phyloP scores from a whole-genome alignment of 2,797 vertebrate genomes.

The Petrocephalus sullivani region DNA sequence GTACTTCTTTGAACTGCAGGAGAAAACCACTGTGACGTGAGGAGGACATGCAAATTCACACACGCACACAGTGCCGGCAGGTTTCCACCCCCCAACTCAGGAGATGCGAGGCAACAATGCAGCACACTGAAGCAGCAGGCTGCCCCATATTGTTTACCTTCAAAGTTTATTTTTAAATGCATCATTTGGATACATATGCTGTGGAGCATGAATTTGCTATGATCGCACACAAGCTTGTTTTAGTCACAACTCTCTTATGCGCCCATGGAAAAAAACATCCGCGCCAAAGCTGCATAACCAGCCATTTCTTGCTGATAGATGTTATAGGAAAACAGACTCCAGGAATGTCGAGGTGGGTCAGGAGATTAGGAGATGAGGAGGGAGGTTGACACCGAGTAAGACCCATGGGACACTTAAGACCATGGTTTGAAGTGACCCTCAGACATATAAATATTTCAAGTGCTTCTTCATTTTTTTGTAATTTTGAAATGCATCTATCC shows the following conservation, averaged over 20 bases:
- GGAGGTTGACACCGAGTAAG: neutral
- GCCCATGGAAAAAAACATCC: neutral
- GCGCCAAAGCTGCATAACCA: neutral
- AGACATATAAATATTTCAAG: neutral
- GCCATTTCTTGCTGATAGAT: neutral
- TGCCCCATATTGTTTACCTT: neutral
- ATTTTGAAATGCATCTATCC: neutral
- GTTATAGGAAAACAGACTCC: neutral
- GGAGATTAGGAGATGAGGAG: neutral
- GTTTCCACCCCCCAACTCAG: neutral
- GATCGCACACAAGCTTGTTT: neutral
- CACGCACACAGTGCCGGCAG: neutral
- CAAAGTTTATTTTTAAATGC: neutral
- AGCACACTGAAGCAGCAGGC: neutral
- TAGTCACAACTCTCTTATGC: neutral
- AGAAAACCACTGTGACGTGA: neutral
- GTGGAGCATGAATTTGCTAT: neutral
- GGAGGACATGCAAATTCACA: neutral
- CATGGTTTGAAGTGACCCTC: neutral
- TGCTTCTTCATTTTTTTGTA: neutral
- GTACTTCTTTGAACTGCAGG: neutral
- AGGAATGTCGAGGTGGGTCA: neutral
- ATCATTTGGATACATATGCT: neutral
- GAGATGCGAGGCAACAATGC: neutral
- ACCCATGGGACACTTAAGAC: neutral